Evolutionary conservation across 2,888 invertebrate species (phyloP), one percentile per base, ranked within the genome.

Genomic region (Oscheius sp.): DNA sequence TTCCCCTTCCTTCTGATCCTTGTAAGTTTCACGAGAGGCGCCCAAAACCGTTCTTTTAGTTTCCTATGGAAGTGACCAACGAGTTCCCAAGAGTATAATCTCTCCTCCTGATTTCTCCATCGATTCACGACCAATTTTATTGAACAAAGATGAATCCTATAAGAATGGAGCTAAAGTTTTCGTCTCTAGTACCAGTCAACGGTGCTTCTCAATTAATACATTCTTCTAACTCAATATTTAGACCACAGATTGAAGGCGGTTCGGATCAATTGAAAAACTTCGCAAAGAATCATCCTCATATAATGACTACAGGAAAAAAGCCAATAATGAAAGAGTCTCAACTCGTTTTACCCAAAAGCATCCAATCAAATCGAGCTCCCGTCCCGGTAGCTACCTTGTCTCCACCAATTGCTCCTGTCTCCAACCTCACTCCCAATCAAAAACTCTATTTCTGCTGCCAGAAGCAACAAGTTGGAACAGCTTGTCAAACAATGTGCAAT

Each of bases 391-490:
- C 46, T 20, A 45, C 58, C 4, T 8, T 8, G 17, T 34, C 55
- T 33, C 45, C 42, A 1, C 27, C 45, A 17, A 45, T 50, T 4
- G 64, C 37, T 29, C 17, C 37, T 2, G 37, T 34, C 10, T 61
- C 66, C 12, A 31, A 65, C 25, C 69, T 83, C 66, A 77, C 74
- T 37, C 81, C 84, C n/a, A 84, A 84, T 67, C 76, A 80, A 53
- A 84, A 84, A 52, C 65, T 84, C 23, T 81, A 81, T 57, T 50
- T 79, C n/a, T 84, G 84, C 70, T 84, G 84, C 71, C 65, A 75
- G 15, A 82, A 81, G 46, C 84, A 82, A 46, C 71, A 76, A 46
- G 74, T 84, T 10, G 68, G 73, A 1, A 66, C 74, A 6, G 23
- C 70, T 6, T 84, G 84, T 48, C 84, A 84, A 69, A 73, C 69